A percentile compares a stretch with the other conserved stretches of the same genome.
phyloP scores from a whole-genome alignment of 2,113 vertebrate genomes.

The Ptychochromis oligacanthus region DNA sequence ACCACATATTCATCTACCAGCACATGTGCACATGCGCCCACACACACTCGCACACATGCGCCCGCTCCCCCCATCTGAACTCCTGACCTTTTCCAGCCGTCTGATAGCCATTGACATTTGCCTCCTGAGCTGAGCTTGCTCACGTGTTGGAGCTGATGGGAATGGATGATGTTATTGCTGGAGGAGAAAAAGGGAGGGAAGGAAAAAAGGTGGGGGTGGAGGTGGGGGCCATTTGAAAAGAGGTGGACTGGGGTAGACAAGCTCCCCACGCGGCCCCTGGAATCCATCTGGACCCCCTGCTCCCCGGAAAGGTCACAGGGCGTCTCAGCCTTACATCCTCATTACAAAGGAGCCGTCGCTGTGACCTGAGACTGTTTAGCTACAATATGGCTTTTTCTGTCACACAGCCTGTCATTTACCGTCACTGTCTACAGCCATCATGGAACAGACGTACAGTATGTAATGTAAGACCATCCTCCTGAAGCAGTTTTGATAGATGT shows the following conservation, averaged over 20 bases:
- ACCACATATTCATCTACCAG: slow-evolving; percentile 54
- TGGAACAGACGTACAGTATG: slow-evolving; percentile 18
- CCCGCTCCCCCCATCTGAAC: slow-evolving; percentile 75
- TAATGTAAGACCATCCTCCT: slow-evolving; percentile 14
- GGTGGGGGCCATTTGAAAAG: neutral
- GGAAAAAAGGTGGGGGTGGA: neutral
- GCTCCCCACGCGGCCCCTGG: slow-evolving; percentile 43
- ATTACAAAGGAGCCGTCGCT: slow-evolving; percentile 66
- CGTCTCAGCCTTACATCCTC: slow-evolving; percentile 65
- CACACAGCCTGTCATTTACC: slow-evolving; percentile 63
- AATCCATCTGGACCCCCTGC: slow-evolving; percentile 71
- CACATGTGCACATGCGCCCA: slow-evolving; percentile 21
- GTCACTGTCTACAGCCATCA: slow-evolving; percentile 51
- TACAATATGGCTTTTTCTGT: slow-evolving; percentile 58
- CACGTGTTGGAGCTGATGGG: slow-evolving; percentile 75
- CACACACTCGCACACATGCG: slow-evolving; percentile 12
- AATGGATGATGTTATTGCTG: slow-evolving; percentile 76
- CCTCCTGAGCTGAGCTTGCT: slow-evolving; percentile 75
- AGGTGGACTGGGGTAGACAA: slow-evolving; percentile 35
- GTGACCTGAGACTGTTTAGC: slow-evolving; percentile 49
- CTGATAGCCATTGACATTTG: slow-evolving; percentile 82
- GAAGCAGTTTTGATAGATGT: slow-evolving; percentile 40
- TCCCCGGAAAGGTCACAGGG: slow-evolving; percentile 71
- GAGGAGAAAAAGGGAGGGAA: slow-evolving; percentile 61
- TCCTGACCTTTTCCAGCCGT: slow-evolving; percentile 78